These are phyloP conservation scores for Lithophane socia DNA, from an alignment of 2,888 invertebrate species.

Conservation along the genomic window DNA sequence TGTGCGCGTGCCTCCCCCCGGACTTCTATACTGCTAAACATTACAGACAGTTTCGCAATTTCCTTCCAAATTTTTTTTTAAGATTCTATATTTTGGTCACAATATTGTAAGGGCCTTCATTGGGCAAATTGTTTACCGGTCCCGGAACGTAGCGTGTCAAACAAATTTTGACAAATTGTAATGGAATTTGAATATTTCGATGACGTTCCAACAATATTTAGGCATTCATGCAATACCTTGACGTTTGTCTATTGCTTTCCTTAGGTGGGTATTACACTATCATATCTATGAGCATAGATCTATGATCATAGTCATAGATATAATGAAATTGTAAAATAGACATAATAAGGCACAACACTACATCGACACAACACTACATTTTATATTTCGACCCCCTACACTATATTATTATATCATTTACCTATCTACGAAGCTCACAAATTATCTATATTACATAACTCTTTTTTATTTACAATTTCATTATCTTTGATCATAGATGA, in stretches of 20 bases:
- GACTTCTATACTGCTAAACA: too few species aligned
- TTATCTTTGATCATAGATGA: too few species aligned
- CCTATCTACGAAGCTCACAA: too few species aligned
- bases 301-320: too few species aligned
- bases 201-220: constrained; percentile 5
- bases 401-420: too few species aligned
- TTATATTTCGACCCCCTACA: too few species aligned
- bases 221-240: background rate
- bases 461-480: too few species aligned
- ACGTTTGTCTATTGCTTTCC: background rate
- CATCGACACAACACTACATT: too few species aligned
- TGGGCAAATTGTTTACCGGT: constrained; percentile 44
- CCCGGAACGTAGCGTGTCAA: constrained; percentile 16
- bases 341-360: too few species aligned
- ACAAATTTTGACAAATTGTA: constrained; percentile 31
- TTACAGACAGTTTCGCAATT: background rate
- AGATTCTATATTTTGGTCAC: background rate
- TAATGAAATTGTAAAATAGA: too few species aligned
- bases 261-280: background rate
- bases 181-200: constrained; percentile 25
- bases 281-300: too few species aligned
- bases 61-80: background rate
- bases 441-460: too few species aligned
- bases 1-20: background rate
- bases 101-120: constrained; percentile 13